A percentile compares a stretch with the other conserved stretches of the same genome.
These are phyloP conservation scores for Thalpophila matura DNA, from an alignment of 2,888 invertebrate genomes.

Conservation along the genomic window DNA sequence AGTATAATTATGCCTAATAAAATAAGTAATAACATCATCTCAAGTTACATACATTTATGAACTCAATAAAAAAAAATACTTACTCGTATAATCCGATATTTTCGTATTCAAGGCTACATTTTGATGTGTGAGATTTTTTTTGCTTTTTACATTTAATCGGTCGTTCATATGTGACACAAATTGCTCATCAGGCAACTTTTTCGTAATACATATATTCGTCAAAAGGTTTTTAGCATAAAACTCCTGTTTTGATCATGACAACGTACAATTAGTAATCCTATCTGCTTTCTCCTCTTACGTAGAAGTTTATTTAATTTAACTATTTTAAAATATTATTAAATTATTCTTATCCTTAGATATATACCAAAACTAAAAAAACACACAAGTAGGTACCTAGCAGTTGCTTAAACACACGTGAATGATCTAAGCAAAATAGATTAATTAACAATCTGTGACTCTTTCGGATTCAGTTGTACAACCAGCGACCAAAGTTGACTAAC, in stretches of 20 bases:
- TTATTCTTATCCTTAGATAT: no score
- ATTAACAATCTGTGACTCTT: no score
- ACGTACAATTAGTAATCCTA: not conserved
- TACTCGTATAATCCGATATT: not conserved
- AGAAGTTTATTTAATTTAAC: no score
- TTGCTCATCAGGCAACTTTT: constrained; percentile 27
- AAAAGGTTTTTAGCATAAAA: constrained; percentile 10
- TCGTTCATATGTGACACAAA: constrained; percentile 5
- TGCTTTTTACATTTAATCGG: constrained; percentile 1
- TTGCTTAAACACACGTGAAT: no score
- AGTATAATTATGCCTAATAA: no score
- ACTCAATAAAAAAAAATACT: not conserved
- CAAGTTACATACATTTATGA: not conserved
- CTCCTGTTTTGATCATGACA: not conserved
- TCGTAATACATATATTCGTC: not conserved
- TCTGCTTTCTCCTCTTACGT: not conserved
- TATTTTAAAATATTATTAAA: no score
- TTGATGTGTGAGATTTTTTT: constrained; percentile 1
- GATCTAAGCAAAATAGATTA: no score
- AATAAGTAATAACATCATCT: not conserved
- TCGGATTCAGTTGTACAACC: no score
- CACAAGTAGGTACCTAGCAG: no score
- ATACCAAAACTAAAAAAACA: no score
- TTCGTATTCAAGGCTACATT: not conserved
- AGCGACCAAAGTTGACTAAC: no score